These are phyloP conservation scores for Melikaiella ostensackeni DNA, from an alignment of 2,888 invertebrate genomes.

Conservation along the genomic window DNA sequence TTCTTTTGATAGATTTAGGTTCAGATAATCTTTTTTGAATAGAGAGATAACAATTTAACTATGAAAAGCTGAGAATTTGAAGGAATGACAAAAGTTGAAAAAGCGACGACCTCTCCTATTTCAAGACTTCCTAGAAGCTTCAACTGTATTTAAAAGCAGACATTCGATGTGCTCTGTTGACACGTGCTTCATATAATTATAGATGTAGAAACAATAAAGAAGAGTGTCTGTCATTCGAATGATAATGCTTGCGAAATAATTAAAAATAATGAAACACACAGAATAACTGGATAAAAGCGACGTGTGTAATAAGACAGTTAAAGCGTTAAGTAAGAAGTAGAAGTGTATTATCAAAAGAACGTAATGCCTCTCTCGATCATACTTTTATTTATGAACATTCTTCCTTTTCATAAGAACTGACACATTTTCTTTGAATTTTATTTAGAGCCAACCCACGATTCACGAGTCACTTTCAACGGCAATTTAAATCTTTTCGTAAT, in stretches of 20 bases:
- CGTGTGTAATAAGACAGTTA: constrained; percentile 50
- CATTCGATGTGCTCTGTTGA: constrained; percentile 59
- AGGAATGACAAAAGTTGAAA: neutral
- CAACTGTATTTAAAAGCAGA: constrained; percentile 61
- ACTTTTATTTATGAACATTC: neutral
- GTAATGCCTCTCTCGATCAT: neutral
- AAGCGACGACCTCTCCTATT: neutral
- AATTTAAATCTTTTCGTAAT: too few relatives aligned
- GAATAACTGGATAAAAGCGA: constrained; percentile 59
- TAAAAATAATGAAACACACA: constrained; percentile 60
- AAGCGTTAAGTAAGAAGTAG: constrained; percentile 25
- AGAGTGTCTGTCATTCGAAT: constrained; percentile 66
- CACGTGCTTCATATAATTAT: constrained; percentile 57
- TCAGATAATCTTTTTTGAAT: neutral
- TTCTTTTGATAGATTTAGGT: neutral
- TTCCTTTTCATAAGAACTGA: neutral
- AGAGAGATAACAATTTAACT: neutral
- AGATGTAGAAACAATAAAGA: constrained; percentile 55
- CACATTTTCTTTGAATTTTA: constrained; percentile 2
- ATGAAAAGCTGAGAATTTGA: neutral
- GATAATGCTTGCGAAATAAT: constrained; percentile 75
- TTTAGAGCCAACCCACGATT: neutral
- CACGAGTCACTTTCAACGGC: too few relatives aligned
- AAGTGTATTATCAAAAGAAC: constrained; percentile 23
- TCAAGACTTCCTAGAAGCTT: constrained; percentile 24